Conservation (phyloP, 2,797 vertebrate species). For the Arctocebus calabarensis region DNA sequence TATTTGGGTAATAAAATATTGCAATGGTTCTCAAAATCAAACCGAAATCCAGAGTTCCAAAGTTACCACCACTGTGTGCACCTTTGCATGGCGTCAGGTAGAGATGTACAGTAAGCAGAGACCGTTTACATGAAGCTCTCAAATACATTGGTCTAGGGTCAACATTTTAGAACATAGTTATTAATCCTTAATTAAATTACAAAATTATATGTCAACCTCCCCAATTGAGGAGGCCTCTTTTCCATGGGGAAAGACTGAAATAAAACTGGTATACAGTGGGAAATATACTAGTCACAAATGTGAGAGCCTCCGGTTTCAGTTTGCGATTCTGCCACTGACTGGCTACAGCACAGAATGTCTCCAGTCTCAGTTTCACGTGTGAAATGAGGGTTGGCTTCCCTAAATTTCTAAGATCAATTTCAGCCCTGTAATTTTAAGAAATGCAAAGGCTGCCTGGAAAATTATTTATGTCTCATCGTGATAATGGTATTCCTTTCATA, state of each 20-base stretch:
- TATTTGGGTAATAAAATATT: neutral
- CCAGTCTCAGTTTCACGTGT: neutral
- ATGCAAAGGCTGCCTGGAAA: neutral
- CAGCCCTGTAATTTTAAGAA: neutral
- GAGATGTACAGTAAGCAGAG: neutral
- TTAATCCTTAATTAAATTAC: conserved; percentile 25
- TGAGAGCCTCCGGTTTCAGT: neutral
- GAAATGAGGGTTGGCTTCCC: neutral
- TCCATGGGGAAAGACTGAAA: neutral
- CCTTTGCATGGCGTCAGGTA: neutral
- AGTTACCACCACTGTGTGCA: neutral
- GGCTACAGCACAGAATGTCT: fast-evolving
- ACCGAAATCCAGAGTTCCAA: conserved; percentile 27
- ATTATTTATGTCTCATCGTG: neutral
- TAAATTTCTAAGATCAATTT: neutral
- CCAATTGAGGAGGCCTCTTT: neutral
- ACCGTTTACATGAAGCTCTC: neutral
- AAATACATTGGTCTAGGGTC: neutral
- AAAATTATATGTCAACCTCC: neutral
- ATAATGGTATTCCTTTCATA: neutral
- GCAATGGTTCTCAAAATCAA: conserved; percentile 57
- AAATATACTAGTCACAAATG: neutral
- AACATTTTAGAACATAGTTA: neutral
- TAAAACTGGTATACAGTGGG: neutral
- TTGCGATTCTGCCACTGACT: neutral